Evolutionary conservation across 2,797 vertebrate genomes (phyloP).

Genomic region (Artibeus jamaicensis): DNA sequence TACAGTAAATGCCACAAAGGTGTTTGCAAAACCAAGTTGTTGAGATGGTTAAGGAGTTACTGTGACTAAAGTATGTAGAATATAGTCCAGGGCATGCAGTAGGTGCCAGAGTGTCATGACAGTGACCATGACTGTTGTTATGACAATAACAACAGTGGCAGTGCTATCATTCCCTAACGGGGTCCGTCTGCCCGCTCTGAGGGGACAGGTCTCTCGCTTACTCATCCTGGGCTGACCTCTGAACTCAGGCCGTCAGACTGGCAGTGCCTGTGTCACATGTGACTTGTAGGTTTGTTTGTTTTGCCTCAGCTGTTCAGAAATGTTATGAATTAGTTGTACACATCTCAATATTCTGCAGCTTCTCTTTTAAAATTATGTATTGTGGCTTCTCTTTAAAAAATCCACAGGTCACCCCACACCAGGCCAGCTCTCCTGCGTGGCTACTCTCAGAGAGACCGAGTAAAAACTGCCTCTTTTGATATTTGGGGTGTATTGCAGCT

Average conservation of each 20-base stretch:
- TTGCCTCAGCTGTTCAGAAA: not conserved
- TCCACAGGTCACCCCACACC: not conserved
- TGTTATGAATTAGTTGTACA: not conserved
- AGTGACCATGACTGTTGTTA: not conserved
- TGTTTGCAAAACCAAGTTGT: not conserved
- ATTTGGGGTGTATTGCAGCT: rapidly evolving
- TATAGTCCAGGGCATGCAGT: too few relatives aligned
- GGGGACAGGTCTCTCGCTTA: not conserved
- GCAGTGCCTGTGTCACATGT: not conserved
- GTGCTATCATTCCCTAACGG: not conserved
- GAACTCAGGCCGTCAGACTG: not conserved
- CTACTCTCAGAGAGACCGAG: not conserved
- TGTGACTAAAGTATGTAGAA: not conserved
- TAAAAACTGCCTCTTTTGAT: not conserved
- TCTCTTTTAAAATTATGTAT: not conserved
- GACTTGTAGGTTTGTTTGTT: not conserved
- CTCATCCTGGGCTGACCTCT: not conserved
- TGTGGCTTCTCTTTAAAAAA: not conserved
- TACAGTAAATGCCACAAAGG: not conserved
- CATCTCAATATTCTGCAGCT: not conserved
- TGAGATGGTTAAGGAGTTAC: not conserved
- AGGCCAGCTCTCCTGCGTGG: not conserved
- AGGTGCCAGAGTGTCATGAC: not conserved
- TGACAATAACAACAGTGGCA: not conserved
- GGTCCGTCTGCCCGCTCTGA: too few relatives aligned